Conservation (phyloP, 2,888 invertebrate species). For the Nebria brevicollis region DNA sequence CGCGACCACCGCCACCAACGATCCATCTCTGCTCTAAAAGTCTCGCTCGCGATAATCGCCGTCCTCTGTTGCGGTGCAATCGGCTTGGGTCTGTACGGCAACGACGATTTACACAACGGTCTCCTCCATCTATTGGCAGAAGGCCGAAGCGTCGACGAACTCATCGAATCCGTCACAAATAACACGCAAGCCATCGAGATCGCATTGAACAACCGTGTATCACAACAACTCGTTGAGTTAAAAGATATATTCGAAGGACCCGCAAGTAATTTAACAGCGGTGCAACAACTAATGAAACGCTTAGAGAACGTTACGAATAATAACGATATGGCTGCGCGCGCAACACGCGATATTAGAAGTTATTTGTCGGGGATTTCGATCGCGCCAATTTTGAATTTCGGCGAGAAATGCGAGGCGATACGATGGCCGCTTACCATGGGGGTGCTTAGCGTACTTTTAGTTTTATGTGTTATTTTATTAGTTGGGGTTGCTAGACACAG, state of each 20-base stretch:
- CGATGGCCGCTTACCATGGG: conserved; percentile 93
- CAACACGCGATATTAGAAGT: conserved; percentile 79
- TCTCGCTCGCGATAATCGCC: conserved; percentile 81
- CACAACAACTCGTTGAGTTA: conserved; percentile 72
- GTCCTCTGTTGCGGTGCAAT: conserved; percentile 91
- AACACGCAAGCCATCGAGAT: conserved; percentile 83
- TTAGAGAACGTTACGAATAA: conserved; percentile 78
- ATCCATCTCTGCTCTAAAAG: conserved; percentile 88
- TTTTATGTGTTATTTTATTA: conserved; percentile 87
- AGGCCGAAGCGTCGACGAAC: conserved; percentile 82
- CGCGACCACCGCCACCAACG: conserved; percentile 88
- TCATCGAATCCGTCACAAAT: conserved; percentile 82
- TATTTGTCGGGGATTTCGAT: conserved; percentile 78
- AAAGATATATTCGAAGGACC: conserved; percentile 82
- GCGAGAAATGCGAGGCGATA: conserved; percentile 78
- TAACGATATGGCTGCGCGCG: conserved; percentile 78
- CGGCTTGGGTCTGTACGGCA: conserved; percentile 91
- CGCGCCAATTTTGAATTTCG: conserved; percentile 68
- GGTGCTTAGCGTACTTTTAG: conserved; percentile 83
- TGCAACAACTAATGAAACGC: conserved; percentile 76
- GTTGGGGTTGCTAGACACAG: conserved; percentile 91
- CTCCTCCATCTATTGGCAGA: conserved; percentile 83
- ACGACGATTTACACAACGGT: conserved; percentile 93
- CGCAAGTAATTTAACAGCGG: conserved; percentile 80
- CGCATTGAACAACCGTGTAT: conserved; percentile 75